Evolutionary conservation across 2,888 invertebrate species (phyloP).

Genomic region (Dryobota labecula): DNA sequence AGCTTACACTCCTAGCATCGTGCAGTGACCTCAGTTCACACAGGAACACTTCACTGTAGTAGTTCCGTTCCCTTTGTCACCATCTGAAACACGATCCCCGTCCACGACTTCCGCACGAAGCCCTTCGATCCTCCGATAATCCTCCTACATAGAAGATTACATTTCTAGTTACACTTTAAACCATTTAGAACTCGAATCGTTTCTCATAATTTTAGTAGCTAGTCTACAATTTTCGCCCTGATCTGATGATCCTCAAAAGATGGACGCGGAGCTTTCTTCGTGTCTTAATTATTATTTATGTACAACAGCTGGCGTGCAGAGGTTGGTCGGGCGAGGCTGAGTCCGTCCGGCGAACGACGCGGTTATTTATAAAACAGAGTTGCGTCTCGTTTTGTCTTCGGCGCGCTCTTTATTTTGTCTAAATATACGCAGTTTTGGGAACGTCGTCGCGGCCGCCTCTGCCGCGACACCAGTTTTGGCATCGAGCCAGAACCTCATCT

Average conservation of each 20-base stretch:
- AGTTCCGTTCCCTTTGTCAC: slow-evolving; percentile 85
- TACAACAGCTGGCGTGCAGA: slow-evolving; percentile 89
- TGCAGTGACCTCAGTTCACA: slow-evolving; percentile 72
- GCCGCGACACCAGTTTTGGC: slow-evolving; percentile 87
- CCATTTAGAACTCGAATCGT: slow-evolving; percentile 54
- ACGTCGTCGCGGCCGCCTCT: slow-evolving; percentile 86
- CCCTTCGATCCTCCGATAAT: slow-evolving; percentile 83
- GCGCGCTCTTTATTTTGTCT: slow-evolving; percentile 91
- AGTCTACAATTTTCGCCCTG: slow-evolving; percentile 30
- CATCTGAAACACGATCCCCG: slow-evolving; percentile 84
- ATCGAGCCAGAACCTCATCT: slow-evolving; percentile 83
- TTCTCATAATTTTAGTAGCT: slow-evolving; percentile 3
- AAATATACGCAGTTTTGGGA: slow-evolving; percentile 91
- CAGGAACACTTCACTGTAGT: slow-evolving; percentile 83
- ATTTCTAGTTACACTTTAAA: slow-evolving; percentile 63
- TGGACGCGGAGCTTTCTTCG: slow-evolving; percentile 84
- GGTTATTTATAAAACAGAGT: slow-evolving; percentile 90
- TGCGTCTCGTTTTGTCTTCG: slow-evolving; percentile 91
- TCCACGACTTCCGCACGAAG: slow-evolving; percentile 88
- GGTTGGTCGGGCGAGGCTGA: slow-evolving; percentile 85
- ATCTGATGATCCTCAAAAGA: slow-evolving; percentile 69
- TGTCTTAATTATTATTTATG: slow-evolving; percentile 90
- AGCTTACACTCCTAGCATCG: slow-evolving; percentile 67
- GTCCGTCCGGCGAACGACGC: slow-evolving; percentile 89
- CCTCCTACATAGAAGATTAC: slow-evolving; percentile 76